Evolutionary conservation across 2,888 invertebrate species (phyloP).

Genomic region (Standfussiana lucernea): DNA sequence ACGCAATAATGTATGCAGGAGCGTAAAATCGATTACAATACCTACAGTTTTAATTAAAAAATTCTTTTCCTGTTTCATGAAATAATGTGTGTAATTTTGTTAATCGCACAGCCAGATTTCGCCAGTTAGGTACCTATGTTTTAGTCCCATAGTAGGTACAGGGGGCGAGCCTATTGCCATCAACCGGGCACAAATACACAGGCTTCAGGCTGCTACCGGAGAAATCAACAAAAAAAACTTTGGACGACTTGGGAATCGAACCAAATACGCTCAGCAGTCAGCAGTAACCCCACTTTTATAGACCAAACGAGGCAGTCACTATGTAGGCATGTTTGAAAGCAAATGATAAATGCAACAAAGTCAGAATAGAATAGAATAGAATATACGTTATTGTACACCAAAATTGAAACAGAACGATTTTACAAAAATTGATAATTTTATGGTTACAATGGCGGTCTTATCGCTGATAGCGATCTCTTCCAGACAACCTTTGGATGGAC

Average conservation of each 20-base stretch:
- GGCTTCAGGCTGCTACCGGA: not conserved
- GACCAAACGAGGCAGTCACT: too few species aligned
- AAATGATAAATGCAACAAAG: too few species aligned
- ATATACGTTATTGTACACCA: too few species aligned
- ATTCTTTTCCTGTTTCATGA: not conserved
- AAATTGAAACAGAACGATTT: too few species aligned
- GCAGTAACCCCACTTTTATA: not conserved
- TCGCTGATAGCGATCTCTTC: too few species aligned
- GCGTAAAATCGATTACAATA: slow-evolving; percentile 37
- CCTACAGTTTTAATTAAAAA: slow-evolving; percentile 48
- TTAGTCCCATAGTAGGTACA: not conserved
- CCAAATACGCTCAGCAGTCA: not conserved
- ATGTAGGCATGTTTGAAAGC: too few species aligned
- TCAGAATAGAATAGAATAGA: too few species aligned
- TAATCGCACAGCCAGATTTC: not conserved
- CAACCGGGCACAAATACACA: not conserved
- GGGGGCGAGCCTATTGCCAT: not conserved
- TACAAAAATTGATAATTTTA: too few species aligned
- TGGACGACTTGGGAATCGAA: too few species aligned
- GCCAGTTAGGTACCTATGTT: not conserved
- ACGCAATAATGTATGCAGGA: slow-evolving; percentile 18
- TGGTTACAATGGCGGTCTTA: too few species aligned
- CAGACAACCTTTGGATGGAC: too few species aligned
- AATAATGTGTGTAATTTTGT: not conserved
- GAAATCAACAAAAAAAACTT: too few species aligned